Percentiles rank a stretch among this genome's conserved stretches.
These are phyloP conservation scores for Papilio xuthus DNA, from an alignment of 1,140 invertebrate genomes.

Conservation along the genomic window DNA sequence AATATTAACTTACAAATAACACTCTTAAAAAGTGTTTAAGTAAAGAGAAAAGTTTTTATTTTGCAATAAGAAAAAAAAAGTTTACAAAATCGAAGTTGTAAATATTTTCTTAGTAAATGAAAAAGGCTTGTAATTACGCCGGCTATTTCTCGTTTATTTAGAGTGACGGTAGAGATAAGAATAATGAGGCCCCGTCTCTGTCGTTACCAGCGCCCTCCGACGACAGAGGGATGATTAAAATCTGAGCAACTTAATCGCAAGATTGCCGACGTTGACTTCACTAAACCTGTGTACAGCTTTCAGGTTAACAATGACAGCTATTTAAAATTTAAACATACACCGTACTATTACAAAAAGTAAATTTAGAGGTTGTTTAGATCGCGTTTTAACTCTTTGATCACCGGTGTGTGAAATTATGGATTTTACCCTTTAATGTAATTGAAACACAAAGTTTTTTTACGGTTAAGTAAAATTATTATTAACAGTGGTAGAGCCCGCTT, in stretches of 20 bases:
- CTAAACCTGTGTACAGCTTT: background rate
- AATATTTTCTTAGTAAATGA: background rate
- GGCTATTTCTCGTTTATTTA: conserved; percentile 2
- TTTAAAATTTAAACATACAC: too few relatives aligned
- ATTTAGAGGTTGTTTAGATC: too few relatives aligned
- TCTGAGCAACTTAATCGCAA: conserved; percentile 11
- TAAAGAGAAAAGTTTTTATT: background rate
- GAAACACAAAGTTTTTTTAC: too few relatives aligned
- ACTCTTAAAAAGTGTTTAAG: background rate
- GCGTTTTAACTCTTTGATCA: too few relatives aligned
- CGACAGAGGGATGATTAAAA: background rate
- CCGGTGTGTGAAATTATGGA: too few relatives aligned
- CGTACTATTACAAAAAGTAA: too few relatives aligned
- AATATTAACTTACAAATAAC: too few relatives aligned
- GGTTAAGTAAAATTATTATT: too few relatives aligned
- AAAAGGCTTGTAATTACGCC: background rate
- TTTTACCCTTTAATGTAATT: too few relatives aligned
- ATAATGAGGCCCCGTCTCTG: conserved; percentile 2
- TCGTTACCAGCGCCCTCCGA: background rate
- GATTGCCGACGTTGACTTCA: background rate
- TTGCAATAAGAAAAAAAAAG: background rate
- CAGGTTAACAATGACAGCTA: background rate
- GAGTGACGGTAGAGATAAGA: background rate
- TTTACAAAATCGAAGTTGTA: background rate
- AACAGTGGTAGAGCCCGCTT: too few relatives aligned